Evolutionary conservation across 1,140 invertebrate species (phyloP).

Genomic region (Dreissena rostriformis): DNA sequence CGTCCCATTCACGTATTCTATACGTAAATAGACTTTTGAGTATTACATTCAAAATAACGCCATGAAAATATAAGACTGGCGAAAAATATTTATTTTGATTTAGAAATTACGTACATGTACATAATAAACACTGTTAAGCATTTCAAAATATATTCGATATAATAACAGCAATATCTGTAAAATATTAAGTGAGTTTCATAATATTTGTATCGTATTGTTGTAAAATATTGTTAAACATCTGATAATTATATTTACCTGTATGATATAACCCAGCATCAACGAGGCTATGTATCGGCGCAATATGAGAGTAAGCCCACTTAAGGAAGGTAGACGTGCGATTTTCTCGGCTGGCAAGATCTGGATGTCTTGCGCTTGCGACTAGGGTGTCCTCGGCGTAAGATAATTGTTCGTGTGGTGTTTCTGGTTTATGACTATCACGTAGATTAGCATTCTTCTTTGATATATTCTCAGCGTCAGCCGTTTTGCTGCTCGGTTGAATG

Average conservation of each 20-base stretch:
- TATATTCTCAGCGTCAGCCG: not conserved
- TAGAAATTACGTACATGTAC: not conserved
- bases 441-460: not conserved
- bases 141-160: not conserved
- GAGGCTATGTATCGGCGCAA: not conserved
- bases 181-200: no score
- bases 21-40: no score
- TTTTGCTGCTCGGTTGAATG: no score
- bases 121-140: not conserved
- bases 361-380: constrained; percentile 12
- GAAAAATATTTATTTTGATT: not conserved
- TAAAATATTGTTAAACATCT: not conserved
- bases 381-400: not conserved
- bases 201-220: no score
- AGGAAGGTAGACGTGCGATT: not conserved
- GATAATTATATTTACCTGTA: not conserved
- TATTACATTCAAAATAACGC: not conserved
- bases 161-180: no score
- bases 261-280: constrained; percentile 6
- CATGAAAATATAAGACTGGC: not conserved
- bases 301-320: not conserved
- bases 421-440: not conserved
- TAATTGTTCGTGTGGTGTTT: not conserved
- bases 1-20: no score
- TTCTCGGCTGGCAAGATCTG: constrained; percentile 1